Evolutionary conservation across 2,113 vertebrate genomes (phyloP).

Genomic region (Nipponia nippon): DNA sequence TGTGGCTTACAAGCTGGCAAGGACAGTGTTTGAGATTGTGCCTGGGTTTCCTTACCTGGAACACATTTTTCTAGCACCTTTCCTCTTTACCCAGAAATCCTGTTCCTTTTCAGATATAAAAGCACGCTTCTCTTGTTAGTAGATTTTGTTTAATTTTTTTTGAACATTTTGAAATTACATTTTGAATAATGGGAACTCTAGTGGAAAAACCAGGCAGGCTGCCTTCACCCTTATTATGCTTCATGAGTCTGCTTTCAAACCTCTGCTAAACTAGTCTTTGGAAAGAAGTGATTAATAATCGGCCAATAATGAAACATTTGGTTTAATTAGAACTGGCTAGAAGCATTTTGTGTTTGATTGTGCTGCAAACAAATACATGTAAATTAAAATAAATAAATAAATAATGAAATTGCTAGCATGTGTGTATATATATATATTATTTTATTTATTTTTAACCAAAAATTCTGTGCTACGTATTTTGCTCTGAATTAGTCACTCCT

Average conservation of each 20-base stretch:
- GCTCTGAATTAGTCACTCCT: neutral
- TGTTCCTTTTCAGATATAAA: neutral
- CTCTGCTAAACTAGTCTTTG: constrained; percentile 4
- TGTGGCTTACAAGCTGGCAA: neutral
- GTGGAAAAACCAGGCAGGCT: neutral
- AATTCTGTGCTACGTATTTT: neutral
- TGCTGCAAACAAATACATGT: neutral
- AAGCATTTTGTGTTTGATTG: neutral
- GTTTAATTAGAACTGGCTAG: constrained; percentile 5
- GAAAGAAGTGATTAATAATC: neutral
- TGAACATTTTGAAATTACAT: neutral
- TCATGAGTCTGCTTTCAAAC: neutral
- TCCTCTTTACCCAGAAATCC: neutral
- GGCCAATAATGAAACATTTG: neutral
- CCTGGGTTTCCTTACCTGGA: constrained; percentile 2
- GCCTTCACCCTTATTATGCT: neutral
- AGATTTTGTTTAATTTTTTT: neutral
- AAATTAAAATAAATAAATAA: neutral
- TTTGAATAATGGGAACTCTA: neutral
- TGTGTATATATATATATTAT: neutral
- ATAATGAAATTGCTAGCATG: neutral
- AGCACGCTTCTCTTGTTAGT: neutral
- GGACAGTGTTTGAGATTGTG: neutral
- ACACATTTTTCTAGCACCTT: constrained; percentile 2
- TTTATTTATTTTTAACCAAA: neutral